Base-by-base conservation (phyloP, 1,140 invertebrate genomes). In the Halyomorpha halys region DNA sequence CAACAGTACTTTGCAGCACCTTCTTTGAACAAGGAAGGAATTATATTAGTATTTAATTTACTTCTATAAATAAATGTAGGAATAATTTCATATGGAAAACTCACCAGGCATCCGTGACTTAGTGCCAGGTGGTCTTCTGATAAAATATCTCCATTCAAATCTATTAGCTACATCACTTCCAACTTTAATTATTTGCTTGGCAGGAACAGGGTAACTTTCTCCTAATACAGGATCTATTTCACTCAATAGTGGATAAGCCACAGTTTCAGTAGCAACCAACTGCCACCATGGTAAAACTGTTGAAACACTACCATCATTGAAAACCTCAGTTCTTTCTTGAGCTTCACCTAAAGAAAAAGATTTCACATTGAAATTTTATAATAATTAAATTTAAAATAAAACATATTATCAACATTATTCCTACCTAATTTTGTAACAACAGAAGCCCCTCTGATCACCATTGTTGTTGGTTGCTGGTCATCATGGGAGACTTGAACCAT, bases 101-200 rank as follows among this genome's bases (percentile, higher is more conserved):
- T 34, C 44, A 68, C 66, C 63, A 60, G 63, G 60, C 34, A n/a
- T 44, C 27, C 66, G 67, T 65, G 70, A 60, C 51, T 72, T 71
- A 2, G 65, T 65, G 0, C 67, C 68, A 8, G 67, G 69, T 59
- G 68, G 78, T 80, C 69, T 75, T 49, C 87, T 74, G 21, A 90
- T 76, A 74, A 91, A 92, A 74, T 96, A 97, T 47, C 91, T 80
- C 94, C 94, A 97, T 76, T 97, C 93, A 67, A 97, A 90, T 65
- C 91, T 80, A 72, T 97, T 97, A 0, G 93, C 89, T 23, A 95
- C 76, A 71, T 95, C 91, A 0, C 90, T 89, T 16, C 87, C 88
- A 27, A 94, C 85, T 75, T 93, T 90, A 0, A 87, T 91, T 68
- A 86, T 83, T 73, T 95, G 91, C 72, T 91, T 91, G 1, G 89